Conservation (phyloP, 2,113 vertebrate genomes). For the Oceanodroma tethys region DNA sequence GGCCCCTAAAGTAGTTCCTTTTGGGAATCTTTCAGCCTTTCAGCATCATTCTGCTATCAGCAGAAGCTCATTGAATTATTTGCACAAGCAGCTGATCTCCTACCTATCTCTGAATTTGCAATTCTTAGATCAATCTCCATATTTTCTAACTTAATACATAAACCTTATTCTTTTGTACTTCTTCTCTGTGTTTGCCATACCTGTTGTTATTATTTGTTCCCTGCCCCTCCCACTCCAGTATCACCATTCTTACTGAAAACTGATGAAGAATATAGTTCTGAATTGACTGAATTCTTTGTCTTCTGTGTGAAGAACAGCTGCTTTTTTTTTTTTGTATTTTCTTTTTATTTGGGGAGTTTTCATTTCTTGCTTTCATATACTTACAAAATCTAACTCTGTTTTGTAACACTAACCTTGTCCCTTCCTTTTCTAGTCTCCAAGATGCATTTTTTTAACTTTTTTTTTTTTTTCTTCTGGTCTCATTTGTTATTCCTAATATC, state of each 20-base stretch:
- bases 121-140: neutral
- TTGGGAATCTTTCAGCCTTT: neutral
- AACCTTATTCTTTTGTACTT: neutral
- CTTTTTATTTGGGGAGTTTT: neutral
- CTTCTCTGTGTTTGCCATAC: neutral
- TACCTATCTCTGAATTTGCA: neutral
- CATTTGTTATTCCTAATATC: neutral
- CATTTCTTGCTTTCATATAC: neutral
- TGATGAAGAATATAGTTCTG: neutral
- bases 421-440: neutral
- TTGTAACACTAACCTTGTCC: neutral
- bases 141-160: neutral
- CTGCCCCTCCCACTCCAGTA: too few species aligned
- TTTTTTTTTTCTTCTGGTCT: neutral
- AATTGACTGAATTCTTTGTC: neutral
- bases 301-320: neutral
- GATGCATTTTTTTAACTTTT: neutral
- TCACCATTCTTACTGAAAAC: neutral
- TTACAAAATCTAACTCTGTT: neutral
- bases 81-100: neutral
- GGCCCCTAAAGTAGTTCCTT: neutral
- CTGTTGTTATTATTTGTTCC: neutral
- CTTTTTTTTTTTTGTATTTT: neutral
- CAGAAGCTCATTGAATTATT: neutral
- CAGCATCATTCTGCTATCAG: neutral